Percentiles rank a stretch among this genome's conserved stretches.
Evolutionary conservation across 2,113 vertebrate species (phyloP).

Genomic region (Alligator sinensis): DNA sequence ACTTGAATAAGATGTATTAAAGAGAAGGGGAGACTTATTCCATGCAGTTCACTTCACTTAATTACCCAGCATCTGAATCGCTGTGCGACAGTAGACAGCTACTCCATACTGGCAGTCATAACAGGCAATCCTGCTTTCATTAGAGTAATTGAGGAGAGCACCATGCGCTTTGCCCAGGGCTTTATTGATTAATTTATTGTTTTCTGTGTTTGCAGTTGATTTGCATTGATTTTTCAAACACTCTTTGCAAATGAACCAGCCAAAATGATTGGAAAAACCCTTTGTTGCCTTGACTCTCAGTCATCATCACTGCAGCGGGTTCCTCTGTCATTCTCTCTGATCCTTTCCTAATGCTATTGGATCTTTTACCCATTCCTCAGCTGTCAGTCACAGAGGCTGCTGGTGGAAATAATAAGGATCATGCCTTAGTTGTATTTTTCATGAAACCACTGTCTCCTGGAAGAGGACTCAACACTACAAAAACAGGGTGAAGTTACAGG

Average conservation of each 20-base stretch:
- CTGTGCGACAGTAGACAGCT: constrained; percentile 30
- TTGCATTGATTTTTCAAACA: constrained; percentile 51
- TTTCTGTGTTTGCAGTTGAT: constrained; percentile 53
- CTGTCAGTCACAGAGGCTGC: neutral
- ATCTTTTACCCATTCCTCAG: neutral
- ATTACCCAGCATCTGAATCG: constrained; percentile 17
- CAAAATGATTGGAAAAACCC: constrained; percentile 20
- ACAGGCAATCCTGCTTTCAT: constrained; percentile 23
- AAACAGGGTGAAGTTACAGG: neutral
- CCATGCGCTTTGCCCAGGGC: constrained; percentile 32
- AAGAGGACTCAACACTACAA: neutral
- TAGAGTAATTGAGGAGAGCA: constrained; percentile 18
- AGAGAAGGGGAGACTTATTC: neutral
- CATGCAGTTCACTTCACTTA: constrained; percentile 25
- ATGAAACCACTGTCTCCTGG: neutral
- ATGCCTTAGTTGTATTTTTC: neutral
- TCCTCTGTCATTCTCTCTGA: neutral
- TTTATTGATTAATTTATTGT: constrained; percentile 67
- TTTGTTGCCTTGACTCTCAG: neutral
- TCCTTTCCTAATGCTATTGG: neutral
- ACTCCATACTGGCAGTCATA: constrained; percentile 35
- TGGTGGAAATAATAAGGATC: neutral
- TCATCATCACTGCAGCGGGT: neutral
- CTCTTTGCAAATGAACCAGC: constrained; percentile 37
- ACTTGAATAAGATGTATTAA: neutral